Evolutionary conservation across 1,140 invertebrate species (phyloP).

Genomic region (Scaptomyza hsui): DNA sequence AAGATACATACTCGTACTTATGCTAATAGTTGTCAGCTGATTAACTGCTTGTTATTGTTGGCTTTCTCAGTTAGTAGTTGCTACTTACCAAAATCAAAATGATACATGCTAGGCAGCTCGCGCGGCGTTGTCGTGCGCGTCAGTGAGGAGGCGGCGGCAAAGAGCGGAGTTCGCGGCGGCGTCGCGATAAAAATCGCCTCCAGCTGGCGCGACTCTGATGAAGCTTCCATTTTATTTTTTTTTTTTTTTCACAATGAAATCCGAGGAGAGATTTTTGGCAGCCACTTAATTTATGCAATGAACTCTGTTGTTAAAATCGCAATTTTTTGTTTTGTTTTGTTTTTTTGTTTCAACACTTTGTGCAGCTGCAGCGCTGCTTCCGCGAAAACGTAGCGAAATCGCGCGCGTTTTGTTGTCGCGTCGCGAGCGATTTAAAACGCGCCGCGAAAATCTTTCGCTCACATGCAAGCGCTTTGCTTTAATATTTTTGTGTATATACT

Average conservation of each 20-base stretch:
- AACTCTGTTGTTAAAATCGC: slow-evolving; percentile 53
- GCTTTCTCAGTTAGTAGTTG: not conserved
- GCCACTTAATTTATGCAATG: slow-evolving; percentile 69
- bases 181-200: slow-evolving; percentile 73
- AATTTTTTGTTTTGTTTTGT: slow-evolving; percentile 17
- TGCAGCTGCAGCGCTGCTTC: slow-evolving; percentile 14
- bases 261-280: slow-evolving; percentile 8
- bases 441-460: slow-evolving; percentile 47
- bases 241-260: slow-evolving; percentile 10
- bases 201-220: slow-evolving; percentile 53
- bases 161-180: slow-evolving; percentile 50
- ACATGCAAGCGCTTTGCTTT: slow-evolving; percentile 63
- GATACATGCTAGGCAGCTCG: slow-evolving; percentile 74
- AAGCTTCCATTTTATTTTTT: slow-evolving; percentile 51
- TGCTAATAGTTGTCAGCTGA: slow-evolving; percentile 16
- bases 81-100: slow-evolving; percentile 71
- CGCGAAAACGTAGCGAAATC: slow-evolving; percentile 36
- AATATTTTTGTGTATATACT: slow-evolving; percentile 64
- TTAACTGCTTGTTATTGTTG: slow-evolving; percentile 1
- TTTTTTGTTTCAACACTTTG: slow-evolving; percentile 7
- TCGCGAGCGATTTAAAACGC: slow-evolving; percentile 59
- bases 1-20: slow-evolving; percentile 25
- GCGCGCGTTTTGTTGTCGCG: slow-evolving; percentile 55
- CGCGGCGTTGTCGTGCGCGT: slow-evolving; percentile 71
- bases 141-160: slow-evolving; percentile 35